Conservation (phyloP, 2,888 invertebrate species). For the Coelogynopora nodosa region DNA sequence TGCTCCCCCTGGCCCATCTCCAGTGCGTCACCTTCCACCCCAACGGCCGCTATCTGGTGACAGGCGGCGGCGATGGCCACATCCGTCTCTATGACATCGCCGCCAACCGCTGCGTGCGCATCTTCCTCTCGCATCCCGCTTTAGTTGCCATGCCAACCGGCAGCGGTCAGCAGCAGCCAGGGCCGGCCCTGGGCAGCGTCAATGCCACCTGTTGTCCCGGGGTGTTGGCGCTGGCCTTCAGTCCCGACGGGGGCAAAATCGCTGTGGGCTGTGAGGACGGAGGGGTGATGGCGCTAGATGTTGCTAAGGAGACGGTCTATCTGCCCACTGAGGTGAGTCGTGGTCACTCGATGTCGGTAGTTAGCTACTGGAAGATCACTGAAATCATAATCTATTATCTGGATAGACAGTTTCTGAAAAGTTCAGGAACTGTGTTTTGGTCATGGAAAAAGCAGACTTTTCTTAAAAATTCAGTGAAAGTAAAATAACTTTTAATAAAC, state of each 20-base stretch:
- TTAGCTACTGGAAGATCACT: no score
- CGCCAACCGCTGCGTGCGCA: conserved; percentile 61
- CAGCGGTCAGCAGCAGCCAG: neutral
- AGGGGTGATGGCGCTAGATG: neutral
- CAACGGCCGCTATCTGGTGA: conserved; percentile 20
- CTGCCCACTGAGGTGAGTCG: neutral
- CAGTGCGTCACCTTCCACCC: conserved; percentile 71
- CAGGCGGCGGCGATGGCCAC: conserved; percentile 68
- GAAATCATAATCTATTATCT: no score
- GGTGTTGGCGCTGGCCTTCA: conserved; percentile 75
- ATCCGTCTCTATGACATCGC: conserved; percentile 73
- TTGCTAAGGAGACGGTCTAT: neutral
- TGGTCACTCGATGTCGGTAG: no score
- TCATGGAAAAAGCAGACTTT: no score
- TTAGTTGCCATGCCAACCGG: neutral
- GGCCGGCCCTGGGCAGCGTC: neutral
- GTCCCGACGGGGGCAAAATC: conserved; percentile 69
- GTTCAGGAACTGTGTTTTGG: no score
- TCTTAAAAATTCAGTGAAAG: no score
- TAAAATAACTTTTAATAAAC: no score
- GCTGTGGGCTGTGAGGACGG: neutral
- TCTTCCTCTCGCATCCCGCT: neutral
- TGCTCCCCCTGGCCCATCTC: conserved; percentile 80
- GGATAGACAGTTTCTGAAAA: no score
- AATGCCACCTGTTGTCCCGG: conserved; percentile 66